Percentiles rank a stretch among this genome's conserved stretches.
Conservation (phyloP, 2,113 vertebrate genomes). For the Gobiocypris rarus region DNA sequence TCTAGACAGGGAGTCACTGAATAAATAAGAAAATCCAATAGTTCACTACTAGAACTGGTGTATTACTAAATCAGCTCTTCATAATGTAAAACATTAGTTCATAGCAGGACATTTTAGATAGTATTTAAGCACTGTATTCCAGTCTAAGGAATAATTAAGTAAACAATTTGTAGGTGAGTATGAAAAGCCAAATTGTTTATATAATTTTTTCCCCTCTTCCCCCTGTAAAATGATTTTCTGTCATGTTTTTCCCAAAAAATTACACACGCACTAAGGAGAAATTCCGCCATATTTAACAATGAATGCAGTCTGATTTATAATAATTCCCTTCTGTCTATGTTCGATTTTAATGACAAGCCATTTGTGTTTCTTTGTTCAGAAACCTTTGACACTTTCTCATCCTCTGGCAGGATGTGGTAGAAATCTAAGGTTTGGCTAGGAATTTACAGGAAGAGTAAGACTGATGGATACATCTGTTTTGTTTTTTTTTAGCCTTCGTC, state of each 20-base stretch:
- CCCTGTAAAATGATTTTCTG: background rate
- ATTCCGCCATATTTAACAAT: background rate
- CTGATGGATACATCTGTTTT: slow-evolving; percentile 41
- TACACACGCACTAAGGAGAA: no score
- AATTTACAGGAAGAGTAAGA: slow-evolving; percentile 44
- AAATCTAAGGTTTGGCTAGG: background rate
- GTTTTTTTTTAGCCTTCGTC: background rate
- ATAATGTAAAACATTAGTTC: background rate
- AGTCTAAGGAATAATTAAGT: background rate
- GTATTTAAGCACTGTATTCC: background rate
- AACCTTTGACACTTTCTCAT: slow-evolving; percentile 34
- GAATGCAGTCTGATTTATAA: background rate
- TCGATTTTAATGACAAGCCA: background rate
- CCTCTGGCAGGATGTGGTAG: slow-evolving; percentile 41
- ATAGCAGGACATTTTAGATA: background rate
- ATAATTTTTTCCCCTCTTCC: background rate
- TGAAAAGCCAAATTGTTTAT: background rate
- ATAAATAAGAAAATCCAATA: slow-evolving; percentile 5
- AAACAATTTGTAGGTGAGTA: background rate
- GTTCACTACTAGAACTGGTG: background rate
- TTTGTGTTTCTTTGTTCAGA: slow-evolving; percentile 25
- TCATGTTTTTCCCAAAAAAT: background rate
- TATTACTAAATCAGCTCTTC: background rate
- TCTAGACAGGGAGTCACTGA: no score
- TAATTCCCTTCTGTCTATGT: slow-evolving; percentile 9